Evolutionary conservation across 2,113 vertebrate genomes (phyloP), one percentile per base, ranked within the genome.

Genomic region (Opisthocomus hoazin): DNA sequence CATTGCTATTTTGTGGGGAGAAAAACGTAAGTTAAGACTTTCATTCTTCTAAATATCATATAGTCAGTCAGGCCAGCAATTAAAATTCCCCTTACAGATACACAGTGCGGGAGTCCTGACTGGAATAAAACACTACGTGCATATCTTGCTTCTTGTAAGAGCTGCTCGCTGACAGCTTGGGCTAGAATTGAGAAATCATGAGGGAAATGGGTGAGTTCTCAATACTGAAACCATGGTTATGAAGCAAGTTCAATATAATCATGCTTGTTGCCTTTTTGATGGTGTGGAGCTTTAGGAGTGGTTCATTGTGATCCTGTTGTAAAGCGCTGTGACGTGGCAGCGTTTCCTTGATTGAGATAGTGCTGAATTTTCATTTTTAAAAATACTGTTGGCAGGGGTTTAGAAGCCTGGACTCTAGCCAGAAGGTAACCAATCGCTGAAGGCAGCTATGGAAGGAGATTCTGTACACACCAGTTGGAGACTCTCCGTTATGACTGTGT

Each of bases 361-460:
- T 95, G 84, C 77, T 92, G 77, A 51, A 76, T 69, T 79, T 82
- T 90, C 43, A 23, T 78, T 87, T 96, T 90, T 83, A 87, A 83
- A 89, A 87, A 60, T 81, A 51, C 17, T 89, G 4, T 87, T 94
- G 94, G 88, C 92, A 94, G 32, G 23, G 66, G 37, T 89, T 87
- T 92, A 45, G 48, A 79, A 91, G 45, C 24, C 70, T 95, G 94
- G 89, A 11, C 56, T 66, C 29, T 23, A 76, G 73, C 86, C 96
- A 95, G 77, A 46, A 82, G 93, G 73, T n/a, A 78, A 95, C 92
- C 83, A 87, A 37, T 84, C 11, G 0, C n/a, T 53, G 61, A 53
- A 94, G 80, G 74, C 94, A 91, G 14, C 86, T 84, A 4, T 57
- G 80, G 19, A 7, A 64, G 61, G 65, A 87, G 61, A 53, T 82